Evolutionary conservation across 2,888 invertebrate genomes (phyloP).

Genomic region (Acholoe squamosa): DNA sequence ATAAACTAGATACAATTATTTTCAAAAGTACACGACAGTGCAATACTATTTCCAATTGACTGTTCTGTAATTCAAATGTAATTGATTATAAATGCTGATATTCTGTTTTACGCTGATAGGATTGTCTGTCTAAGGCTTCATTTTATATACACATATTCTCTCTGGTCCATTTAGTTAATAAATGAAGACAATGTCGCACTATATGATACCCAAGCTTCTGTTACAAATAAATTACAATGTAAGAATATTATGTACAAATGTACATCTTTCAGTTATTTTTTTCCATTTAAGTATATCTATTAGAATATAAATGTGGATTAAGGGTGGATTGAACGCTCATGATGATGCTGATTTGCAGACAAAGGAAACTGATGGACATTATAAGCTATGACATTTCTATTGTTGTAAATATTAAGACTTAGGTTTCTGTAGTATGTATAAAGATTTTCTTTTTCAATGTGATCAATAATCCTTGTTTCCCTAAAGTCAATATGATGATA

Average conservation of each 20-base stretch:
- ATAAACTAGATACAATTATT: no score
- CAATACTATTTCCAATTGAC: neutral
- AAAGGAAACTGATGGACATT: no score
- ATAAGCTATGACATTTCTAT: no score
- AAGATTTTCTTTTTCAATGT: no score
- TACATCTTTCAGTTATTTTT: neutral
- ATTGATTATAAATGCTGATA: neutral
- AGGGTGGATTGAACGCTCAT: neutral
- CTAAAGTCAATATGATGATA: no score
- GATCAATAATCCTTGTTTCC: no score
- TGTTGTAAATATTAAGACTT: no score
- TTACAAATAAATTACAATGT: conserved; percentile 24
- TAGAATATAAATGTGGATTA: no score
- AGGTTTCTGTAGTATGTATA: no score
- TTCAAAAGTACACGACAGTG: neutral
- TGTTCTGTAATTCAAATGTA: neutral
- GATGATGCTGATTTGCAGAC: neutral
- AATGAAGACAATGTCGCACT: neutral
- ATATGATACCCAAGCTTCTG: neutral
- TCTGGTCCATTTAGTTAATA: neutral
- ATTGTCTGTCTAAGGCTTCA: neutral
- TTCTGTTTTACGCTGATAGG: conserved; percentile 1
- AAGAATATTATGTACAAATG: conserved; percentile 28
- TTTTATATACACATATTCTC: neutral
- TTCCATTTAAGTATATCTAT: no score